A percentile compares a stretch with the other conserved stretches of the same genome.
phyloP scores from a whole-genome alignment of 2,797 vertebrate genomes.

The Eidolon dupreanum region DNA sequence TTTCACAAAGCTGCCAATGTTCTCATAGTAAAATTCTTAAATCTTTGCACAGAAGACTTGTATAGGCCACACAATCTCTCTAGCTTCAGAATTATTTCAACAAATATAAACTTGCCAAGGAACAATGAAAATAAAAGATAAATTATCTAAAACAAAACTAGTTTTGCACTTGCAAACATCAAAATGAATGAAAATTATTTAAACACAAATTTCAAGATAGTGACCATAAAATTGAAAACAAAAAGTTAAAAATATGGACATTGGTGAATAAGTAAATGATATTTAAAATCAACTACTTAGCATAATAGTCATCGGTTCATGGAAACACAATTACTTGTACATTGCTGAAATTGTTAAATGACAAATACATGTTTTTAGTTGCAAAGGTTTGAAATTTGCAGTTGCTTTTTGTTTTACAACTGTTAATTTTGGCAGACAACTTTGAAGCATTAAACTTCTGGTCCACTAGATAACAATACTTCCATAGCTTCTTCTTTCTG shows the following conservation, averaged over 20 bases:
- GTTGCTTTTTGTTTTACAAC: constrained; percentile 45
- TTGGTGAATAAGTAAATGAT: constrained; percentile 42
- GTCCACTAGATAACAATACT: constrained; percentile 9
- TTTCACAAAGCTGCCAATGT: constrained; percentile 16
- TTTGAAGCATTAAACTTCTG: constrained; percentile 47
- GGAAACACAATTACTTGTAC: constrained; percentile 24
- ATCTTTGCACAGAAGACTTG: neutral
- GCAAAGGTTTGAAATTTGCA: constrained; percentile 49
- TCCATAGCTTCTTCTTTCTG: neutral
- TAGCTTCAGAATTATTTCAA: constrained; percentile 34
- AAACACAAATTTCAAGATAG: constrained; percentile 38
- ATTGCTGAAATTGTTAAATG: constrained; percentile 53
- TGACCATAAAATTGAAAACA: constrained; percentile 40
- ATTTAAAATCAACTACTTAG: constrained; percentile 51
- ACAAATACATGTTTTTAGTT: constrained; percentile 27
- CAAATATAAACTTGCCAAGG: constrained; percentile 34
- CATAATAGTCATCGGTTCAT: constrained; percentile 32
- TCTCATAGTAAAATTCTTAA: constrained; percentile 39
- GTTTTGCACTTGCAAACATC: constrained; percentile 42
- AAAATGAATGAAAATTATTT: constrained; percentile 55
- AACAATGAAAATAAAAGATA: constrained; percentile 39
- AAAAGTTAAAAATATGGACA: constrained; percentile 32
- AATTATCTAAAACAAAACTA: neutral
- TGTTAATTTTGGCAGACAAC: constrained; percentile 51
- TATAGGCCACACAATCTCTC: neutral